Evolutionary conservation across 2,797 vertebrate genomes (phyloP), one percentile per base, ranked within the genome.

Genomic region (Notoglanidium macrostoma): DNA sequence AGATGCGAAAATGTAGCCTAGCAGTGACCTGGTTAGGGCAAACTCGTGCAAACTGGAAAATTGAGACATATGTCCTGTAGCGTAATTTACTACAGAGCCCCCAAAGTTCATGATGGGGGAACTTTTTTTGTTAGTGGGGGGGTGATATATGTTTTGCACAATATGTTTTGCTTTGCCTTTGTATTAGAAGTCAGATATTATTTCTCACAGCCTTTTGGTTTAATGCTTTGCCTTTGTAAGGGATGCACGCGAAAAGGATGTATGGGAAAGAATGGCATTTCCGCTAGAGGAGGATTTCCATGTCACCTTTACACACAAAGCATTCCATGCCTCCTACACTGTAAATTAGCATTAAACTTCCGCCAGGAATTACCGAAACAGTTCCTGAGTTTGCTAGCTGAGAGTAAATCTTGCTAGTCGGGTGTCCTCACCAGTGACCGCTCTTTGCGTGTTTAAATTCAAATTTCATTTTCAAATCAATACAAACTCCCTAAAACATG

Each of bases 281-380:
- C 77, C 77, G 21, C 55, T 26, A 23, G 9, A 79, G 14, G 59
- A 9, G 54, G 77, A 59, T 79, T 79, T 80, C 55, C 55, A 80
- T 40, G 32, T 59, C 55, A 80, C 55, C 55, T 80, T 80, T 54
- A 59, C 77, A 61, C 55, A 17, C 55, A 80, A 40, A 26, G 21
- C 55, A 79, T 59, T 79, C 77, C 77, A 40, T 35, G 23, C 51
- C 77, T 40, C 55, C 77, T 40, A 59, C 74, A 32, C 10, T 23
- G 55, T 14, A 79, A 40, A 79, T 40, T 26, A 40, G 19, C 19
- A 79, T 59, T 26, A 12, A 7, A 3, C 23, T 63, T 81, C 57
- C 79, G 63, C 19, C 17, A 81, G 15, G 35, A 32, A 8, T 61
- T 4, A 44, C 23, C 2, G 2, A 65, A 82, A 29, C 2, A n/a